Percentiles rank a stretch among this genome's conserved stretches.
Evolutionary conservation across 2,797 vertebrate species (phyloP).

Genomic region (Periophthalmus magnuspinnatus): DNA sequence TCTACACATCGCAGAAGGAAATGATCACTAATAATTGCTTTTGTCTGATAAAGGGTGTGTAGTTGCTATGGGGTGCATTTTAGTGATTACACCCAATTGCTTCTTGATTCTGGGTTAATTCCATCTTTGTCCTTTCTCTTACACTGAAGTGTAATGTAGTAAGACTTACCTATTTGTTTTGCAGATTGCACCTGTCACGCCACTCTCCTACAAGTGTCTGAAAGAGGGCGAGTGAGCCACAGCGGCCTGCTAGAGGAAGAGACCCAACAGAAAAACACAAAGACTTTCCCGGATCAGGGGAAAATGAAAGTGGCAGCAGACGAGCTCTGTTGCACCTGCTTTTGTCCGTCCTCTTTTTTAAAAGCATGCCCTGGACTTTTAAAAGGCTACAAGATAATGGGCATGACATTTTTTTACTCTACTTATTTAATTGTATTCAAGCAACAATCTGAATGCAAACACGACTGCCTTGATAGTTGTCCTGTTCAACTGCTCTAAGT

Average conservation of each 20-base stretch:
- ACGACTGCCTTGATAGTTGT: slow-evolving; percentile 62
- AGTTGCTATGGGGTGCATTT: neutral
- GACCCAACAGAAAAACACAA: slow-evolving; percentile 17
- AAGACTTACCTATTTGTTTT: slow-evolving; percentile 17
- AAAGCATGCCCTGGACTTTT: slow-evolving; percentile 61
- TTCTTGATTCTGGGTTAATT: slow-evolving; percentile 30
- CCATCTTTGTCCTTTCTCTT: neutral
- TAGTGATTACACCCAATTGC: slow-evolving; percentile 20
- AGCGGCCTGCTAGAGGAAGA: slow-evolving; percentile 18
- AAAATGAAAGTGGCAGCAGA: slow-evolving; percentile 27
- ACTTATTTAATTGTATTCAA: slow-evolving; percentile 27
- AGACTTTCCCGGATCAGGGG: slow-evolving; percentile 7
- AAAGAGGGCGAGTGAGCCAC: slow-evolving; percentile 58
- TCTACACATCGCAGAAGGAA: slow-evolving; percentile 37
- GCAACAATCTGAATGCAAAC: slow-evolving; percentile 61
- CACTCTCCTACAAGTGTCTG: slow-evolving; percentile 78
- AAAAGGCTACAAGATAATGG: slow-evolving; percentile 45
- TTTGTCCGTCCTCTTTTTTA: slow-evolving; percentile 34
- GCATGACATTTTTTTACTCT: slow-evolving; percentile 49
- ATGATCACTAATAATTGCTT: slow-evolving; percentile 32
- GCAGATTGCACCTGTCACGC: slow-evolving; percentile 71
- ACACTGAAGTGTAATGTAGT: neutral
- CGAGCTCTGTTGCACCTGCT: slow-evolving; percentile 17
- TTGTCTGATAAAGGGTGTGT: slow-evolving; percentile 30
- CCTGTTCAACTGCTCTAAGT: slow-evolving; percentile 58